phyloP scores from a whole-genome alignment of 2,888 invertebrate genomes.

The Selenia dentaria region DNA sequence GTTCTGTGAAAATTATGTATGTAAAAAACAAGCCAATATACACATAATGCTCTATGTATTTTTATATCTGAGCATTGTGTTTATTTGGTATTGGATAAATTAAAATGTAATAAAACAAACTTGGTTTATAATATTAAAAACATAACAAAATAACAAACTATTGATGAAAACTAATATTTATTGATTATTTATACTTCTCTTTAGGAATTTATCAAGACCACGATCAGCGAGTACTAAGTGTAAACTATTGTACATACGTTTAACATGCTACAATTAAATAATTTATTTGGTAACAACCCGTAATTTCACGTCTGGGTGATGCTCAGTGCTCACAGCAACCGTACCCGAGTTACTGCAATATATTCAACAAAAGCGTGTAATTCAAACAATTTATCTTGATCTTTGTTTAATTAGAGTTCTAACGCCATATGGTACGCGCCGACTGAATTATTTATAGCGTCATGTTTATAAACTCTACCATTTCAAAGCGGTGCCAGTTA shows the following conservation, averaged over 20 bases:
- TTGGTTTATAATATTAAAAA: no score
- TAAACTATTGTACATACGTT: neutral
- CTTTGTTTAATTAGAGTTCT: conserved; percentile 45
- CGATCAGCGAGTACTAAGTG: no score
- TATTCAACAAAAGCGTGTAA: conserved; percentile 34
- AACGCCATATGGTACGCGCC: conserved; percentile 44
- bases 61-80: no score
- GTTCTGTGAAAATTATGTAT: no score
- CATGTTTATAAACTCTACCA: neutral
- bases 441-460: conserved; percentile 44
- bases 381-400: conserved; percentile 35
- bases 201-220: no score
- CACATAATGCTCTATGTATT: no score
- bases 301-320: conserved; percentile 43
- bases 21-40: no score
- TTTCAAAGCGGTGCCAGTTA: neutral
- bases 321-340: conserved; percentile 27
- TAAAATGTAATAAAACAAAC: no score
- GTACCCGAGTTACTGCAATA: neutral
- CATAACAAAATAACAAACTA: no score
- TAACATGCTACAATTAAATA: conserved; percentile 12
- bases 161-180: no score
- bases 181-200: no score
- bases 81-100: no score
- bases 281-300: conserved; percentile 14